Conservation (phyloP, 1,140 invertebrate genomes). For the Propsilocerus akamusi region DNA sequence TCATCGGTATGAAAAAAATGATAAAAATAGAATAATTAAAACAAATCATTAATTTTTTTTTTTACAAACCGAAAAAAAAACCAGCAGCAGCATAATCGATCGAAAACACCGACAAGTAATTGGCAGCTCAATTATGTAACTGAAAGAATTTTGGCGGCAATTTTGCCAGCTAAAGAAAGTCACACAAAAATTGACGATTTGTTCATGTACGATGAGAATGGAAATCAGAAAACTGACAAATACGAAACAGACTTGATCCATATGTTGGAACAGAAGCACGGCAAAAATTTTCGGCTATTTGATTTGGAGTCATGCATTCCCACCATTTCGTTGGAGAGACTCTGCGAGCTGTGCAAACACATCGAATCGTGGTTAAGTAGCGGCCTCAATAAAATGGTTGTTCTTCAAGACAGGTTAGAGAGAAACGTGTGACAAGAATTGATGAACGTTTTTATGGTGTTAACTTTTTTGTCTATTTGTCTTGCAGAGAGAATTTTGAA, state of each 20-base stretch:
- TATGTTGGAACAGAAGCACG: constrained; percentile 9
- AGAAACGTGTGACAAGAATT: not conserved
- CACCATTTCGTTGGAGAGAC: constrained; percentile 7
- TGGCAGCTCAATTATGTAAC: constrained; percentile 8
- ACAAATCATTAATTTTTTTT: not conserved
- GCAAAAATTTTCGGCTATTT: constrained; percentile 8
- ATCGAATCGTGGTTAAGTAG: constrained; percentile 8
- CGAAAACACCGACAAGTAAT: not conserved
- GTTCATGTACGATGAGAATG: not conserved
- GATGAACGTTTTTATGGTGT: not conserved
- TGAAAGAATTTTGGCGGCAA: constrained; percentile 7
- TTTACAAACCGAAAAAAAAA: not conserved
- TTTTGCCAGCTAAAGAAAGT: constrained; percentile 4
- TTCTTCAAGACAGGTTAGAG: constrained; percentile 8
- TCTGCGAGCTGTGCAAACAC: constrained; percentile 9
- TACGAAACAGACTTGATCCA: constrained; percentile 8
- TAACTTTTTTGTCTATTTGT: not conserved
- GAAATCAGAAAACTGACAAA: not conserved
- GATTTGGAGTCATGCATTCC: constrained; percentile 9
- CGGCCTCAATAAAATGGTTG: constrained; percentile 7
- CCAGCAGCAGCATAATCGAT: not conserved
- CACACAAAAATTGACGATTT: not conserved
- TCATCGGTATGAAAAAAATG: constrained; percentile 1
- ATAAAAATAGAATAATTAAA: constrained; percentile 3
- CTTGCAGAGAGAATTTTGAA: constrained; percentile 6